Conservation (phyloP, 2,888 invertebrate genomes). For the Trissolcus brochymenae region DNA sequence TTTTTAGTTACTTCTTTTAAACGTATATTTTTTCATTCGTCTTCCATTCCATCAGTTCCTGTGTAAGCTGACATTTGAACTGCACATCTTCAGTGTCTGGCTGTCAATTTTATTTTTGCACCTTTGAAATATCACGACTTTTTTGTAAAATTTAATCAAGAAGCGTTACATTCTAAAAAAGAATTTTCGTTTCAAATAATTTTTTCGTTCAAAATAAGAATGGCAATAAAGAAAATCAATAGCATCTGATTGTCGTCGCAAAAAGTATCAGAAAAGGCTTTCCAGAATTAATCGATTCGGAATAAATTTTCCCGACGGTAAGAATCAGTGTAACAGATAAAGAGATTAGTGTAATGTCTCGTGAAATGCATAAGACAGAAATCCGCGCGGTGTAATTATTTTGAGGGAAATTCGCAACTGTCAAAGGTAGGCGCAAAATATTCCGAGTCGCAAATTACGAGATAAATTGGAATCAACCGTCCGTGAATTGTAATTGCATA, state of each 20-base stretch:
- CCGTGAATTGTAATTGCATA: slow-evolving; percentile 57
- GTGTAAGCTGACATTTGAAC: too few relatives aligned
- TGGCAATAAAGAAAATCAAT: too few relatives aligned
- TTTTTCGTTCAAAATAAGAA: too few relatives aligned
- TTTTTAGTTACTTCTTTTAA: too few relatives aligned
- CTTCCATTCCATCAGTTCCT: too few relatives aligned
- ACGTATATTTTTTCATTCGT: too few relatives aligned
- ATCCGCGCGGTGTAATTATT: slow-evolving; percentile 28
- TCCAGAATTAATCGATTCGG: background rate
- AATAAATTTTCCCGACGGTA: background rate
- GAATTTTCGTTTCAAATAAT: too few relatives aligned
- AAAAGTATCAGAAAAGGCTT: too few relatives aligned
- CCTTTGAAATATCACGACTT: background rate
- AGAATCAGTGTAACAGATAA: slow-evolving; percentile 6
- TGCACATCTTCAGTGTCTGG: background rate
- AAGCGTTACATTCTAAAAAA: background rate
- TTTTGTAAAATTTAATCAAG: background rate
- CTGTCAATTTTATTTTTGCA: background rate
- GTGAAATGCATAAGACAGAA: slow-evolving; percentile 36
- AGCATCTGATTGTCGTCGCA: too few relatives aligned
- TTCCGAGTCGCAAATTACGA: slow-evolving; percentile 47
- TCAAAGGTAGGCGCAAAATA: slow-evolving; percentile 45
- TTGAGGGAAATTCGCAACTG: slow-evolving; percentile 31
- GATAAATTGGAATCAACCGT: slow-evolving; percentile 55
- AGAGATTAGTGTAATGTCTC: slow-evolving; percentile 30